Evolutionary conservation across 53 echinoderm and acorn worm genomes (phyloP), one percentile per base, ranked within the genome.

Genomic region (Apostichopus leukothele): DNA sequence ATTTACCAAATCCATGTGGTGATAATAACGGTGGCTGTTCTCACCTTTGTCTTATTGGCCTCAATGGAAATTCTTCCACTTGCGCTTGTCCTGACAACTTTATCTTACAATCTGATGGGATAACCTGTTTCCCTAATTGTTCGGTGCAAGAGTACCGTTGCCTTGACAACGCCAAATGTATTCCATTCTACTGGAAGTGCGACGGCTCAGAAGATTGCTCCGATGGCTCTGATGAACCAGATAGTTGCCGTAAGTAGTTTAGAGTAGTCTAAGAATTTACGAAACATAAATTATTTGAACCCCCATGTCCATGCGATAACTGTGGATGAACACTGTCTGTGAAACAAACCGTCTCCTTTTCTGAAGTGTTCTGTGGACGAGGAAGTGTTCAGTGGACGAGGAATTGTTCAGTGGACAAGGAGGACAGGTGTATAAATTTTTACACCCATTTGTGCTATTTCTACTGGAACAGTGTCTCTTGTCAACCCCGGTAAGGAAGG

Each of bases 81-180:
- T 98, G 98, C 86, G 90, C 92, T 25, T 98, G 98, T 75, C 98
- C 98, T 4, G 92, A 98, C 88, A 94, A 92, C 91, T 96, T 94
- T 60, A 55, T 93, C 51, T 76, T 98, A 5, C 14, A 16, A 4
- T 11, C 27, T 3, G 94, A 94, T 60, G 50, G 83, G 2, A 19
- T 52, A 19, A 93, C 88, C 21, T 98, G 98, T 83, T 26, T 27
- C 25, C 88, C 89, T 7, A 93, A 92, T 89, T 98, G 98, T 86
- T 89, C 91, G 3, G 83, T 88, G 74, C 91, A 88, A 59, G 90
- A 96, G 89, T 95, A 78, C 79, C 89, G 88, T 3, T 96, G 96
- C 51, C 79, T 39, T 12, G 92, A 95, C 88, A 68, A 91, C 71
- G 89, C 79, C 53, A 93, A 90, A 68, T 98, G 98, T 89, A 96